Percentiles rank a stretch among this genome's conserved stretches.
phyloP scores from a whole-genome alignment of 1,140 invertebrate genomes.

The Ptiloglossa arizonensis region DNA sequence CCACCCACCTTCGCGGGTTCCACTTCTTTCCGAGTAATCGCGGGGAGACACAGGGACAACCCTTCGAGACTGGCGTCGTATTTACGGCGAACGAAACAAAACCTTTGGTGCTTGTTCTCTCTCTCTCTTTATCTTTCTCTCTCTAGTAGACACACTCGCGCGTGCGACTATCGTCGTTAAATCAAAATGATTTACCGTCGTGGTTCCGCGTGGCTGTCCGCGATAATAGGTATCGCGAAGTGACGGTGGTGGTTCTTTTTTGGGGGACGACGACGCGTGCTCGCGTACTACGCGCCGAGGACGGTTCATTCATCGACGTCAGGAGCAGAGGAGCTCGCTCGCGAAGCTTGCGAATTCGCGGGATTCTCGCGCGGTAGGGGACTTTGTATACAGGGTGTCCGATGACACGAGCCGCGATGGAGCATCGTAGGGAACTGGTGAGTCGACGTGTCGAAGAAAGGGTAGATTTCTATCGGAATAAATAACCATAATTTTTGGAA shows the following conservation, averaged over 20 bases:
- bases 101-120: too few relatives aligned
- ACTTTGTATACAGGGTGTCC: too few relatives aligned
- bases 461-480: too few relatives aligned
- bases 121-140: too few relatives aligned
- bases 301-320: constrained; percentile 50
- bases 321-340: neutral
- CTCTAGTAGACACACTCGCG: too few relatives aligned
- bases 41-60: neutral
- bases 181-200: constrained; percentile 11
- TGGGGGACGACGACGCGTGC: constrained; percentile 2
- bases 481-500: too few relatives aligned
- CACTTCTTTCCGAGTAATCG: neutral
- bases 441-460: too few relatives aligned
- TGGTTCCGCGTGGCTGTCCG: neutral
- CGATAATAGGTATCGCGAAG: constrained; percentile 17
- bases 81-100: neutral
- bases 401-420: too few relatives aligned
- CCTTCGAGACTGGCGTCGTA: neutral
- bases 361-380: constrained; percentile 22
- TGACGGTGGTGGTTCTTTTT: neutral
- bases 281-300: constrained; percentile 12
- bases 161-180: neutral
- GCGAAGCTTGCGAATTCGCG: constrained; percentile 3
- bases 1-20: neutral
- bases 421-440: too few relatives aligned